A percentile compares a stretch with the other conserved stretches of the same genome.
Conservation (phyloP, 1,140 invertebrate genomes). For the Colletes gigas region DNA sequence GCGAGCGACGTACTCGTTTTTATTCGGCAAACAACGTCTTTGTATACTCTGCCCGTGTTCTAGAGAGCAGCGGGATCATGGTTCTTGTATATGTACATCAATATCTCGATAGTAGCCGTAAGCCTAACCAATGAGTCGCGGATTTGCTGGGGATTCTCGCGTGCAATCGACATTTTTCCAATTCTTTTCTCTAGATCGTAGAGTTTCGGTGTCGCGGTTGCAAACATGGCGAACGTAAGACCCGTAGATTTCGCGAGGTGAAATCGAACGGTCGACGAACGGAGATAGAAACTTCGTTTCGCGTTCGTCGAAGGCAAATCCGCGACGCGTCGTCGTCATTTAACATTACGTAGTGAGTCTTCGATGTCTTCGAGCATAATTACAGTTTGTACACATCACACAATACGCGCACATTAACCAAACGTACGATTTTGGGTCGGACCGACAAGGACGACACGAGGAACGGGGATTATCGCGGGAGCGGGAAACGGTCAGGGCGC, state of each 20-base stretch:
- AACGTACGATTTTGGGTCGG: conserved; percentile 71
- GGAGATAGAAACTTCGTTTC: no score
- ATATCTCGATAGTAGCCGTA: conserved; percentile 78
- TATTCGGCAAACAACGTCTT: conserved; percentile 74
- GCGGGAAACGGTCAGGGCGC: conserved; percentile 8
- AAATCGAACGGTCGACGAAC: no score
- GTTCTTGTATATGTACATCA: conserved; percentile 77
- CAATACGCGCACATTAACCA: conserved; percentile 77
- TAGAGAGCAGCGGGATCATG: conserved; percentile 56
- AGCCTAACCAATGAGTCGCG: conserved; percentile 76
- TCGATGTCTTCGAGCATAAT: conserved; percentile 81
- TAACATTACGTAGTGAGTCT: conserved; percentile 80
- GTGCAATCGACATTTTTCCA: background rate
- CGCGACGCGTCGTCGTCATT: conserved; percentile 75
- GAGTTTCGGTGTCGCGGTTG: no score
- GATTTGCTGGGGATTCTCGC: conserved; percentile 65
- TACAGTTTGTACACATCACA: conserved; percentile 78
- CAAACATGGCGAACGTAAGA: background rate
- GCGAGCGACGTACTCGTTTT: conserved; percentile 62
- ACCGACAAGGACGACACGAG: conserved; percentile 60
- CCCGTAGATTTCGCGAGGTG: background rate
- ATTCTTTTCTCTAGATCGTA: no score
- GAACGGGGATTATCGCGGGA: background rate
- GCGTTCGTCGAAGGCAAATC: conserved; percentile 65
- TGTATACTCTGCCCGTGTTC: conserved; percentile 72